Evolutionary conservation across 2,888 invertebrate species (phyloP), one percentile per base, ranked within the genome.

Genomic region (Willowsia nigromaculata): DNA sequence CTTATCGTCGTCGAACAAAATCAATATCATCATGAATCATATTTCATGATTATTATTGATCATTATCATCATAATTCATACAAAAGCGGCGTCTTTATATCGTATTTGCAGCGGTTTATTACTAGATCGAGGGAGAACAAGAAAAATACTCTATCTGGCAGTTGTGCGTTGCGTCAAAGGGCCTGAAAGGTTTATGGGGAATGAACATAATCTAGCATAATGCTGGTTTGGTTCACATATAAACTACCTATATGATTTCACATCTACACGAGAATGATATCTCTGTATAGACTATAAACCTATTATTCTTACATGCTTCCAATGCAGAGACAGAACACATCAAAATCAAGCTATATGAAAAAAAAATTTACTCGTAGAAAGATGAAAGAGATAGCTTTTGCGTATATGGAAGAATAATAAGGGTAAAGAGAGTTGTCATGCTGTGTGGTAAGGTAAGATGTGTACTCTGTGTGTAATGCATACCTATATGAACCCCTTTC

Each of bases 401-500:
- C 5, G 13, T 62, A 62, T 30, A 62, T 62, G 62, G 56, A 22
- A 56, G 18, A 56, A 22, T 37, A 62, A 62, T 62, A 33, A 30
- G 7, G n/a, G 30, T 9, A 9, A 37, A 68, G 37, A n/a, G 5
- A 68, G 68, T 13, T 7, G 40, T 25, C 15, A 11, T 62, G 30
- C 30, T 33, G 33, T 65, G n/a, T 9, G 25, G 33, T 33, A 22
- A 33, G 33, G 65, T 65, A 65, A 65, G n/a, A 30, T 62, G 15
- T 62, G 30, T 30, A n/a, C 15, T 62, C 11, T 43, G 43, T 43
- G 11, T 25, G 25, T 22, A 56, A 22, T 22, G 25, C 25, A 40
- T 71, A 71, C 68, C 68, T 71, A 71, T 33, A 74, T 76, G 76
- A 50, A 76, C 50, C 76, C 76, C 53, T 47, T 76, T 43, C 27